Conservation (phyloP, 2,797 vertebrate genomes). For the Alosa sapidissima region DNA sequence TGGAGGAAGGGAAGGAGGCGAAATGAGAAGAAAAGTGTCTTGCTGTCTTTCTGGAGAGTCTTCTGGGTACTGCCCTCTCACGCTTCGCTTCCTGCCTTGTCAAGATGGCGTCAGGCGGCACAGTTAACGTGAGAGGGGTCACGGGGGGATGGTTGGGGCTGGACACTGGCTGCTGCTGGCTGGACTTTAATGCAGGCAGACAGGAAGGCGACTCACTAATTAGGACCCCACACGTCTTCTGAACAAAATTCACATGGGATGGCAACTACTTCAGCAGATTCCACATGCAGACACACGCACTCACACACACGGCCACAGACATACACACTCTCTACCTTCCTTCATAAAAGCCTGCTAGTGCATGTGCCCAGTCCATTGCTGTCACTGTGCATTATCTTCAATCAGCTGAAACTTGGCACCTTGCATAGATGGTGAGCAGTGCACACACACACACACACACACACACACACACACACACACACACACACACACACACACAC, state of each 20-base stretch:
- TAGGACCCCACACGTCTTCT: slow-evolving; percentile 27
- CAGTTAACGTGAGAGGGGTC: slow-evolving; percentile 29
- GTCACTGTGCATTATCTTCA: background rate
- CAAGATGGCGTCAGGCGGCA: slow-evolving; percentile 11
- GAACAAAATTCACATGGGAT: background rate
- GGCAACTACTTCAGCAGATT: background rate
- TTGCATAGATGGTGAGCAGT: background rate
- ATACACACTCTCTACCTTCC: background rate
- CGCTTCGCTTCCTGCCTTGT: background rate
- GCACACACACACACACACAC: slow-evolving; percentile 3
- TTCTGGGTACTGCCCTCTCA: slow-evolving; percentile 7
- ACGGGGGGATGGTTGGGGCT: background rate
- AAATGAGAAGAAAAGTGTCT: background rate
- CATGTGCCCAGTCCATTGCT: background rate
- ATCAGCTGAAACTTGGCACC: background rate
- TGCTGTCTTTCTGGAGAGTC: background rate
- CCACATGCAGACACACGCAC: background rate
- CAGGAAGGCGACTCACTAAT: slow-evolving; percentile 38
- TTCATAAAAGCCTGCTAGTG: background rate
- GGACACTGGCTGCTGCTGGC: background rate
- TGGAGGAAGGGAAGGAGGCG: background rate
- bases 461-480: background rate
- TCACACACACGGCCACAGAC: background rate
- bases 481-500: background rate
- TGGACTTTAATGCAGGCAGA: slow-evolving; percentile 37